Evolutionary conservation across 2,113 vertebrate genomes (phyloP).

Genomic region (Channa argus): DNA sequence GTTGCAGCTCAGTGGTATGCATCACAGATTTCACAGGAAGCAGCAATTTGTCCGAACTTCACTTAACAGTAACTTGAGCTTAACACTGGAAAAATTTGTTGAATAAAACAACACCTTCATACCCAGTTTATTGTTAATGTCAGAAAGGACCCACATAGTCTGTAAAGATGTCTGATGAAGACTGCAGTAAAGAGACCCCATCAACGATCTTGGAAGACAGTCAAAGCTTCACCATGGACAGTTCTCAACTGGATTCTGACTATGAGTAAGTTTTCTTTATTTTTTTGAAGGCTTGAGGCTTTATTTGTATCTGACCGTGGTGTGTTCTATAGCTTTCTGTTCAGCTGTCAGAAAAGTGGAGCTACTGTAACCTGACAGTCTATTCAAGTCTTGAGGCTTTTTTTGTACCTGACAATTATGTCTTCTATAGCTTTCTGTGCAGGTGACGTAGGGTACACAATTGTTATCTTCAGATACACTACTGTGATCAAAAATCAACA

Average conservation of each 20-base stretch:
- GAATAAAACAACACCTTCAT: neutral
- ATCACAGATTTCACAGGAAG: neutral
- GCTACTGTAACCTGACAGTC: no score
- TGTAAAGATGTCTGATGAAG: neutral
- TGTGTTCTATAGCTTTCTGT: no score
- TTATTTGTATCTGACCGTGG: no score
- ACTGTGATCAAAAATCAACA: no score
- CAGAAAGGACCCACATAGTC: no score
- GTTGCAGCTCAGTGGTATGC: neutral
- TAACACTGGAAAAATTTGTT: neutral
- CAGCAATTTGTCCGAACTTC: neutral
- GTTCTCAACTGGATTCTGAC: slow-evolving; percentile 40
- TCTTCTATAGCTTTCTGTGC: no score
- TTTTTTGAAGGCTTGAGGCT: neutral
- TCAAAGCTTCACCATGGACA: neutral
- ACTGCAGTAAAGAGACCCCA: neutral
- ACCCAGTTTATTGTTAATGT: neutral
- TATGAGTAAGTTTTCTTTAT: slow-evolving; percentile 47
- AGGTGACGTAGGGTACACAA: no score
- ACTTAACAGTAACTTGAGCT: neutral
- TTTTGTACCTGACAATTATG: no score
- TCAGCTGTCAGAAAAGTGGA: no score
- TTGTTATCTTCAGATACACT: no score
- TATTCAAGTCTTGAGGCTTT: no score
- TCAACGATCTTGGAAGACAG: slow-evolving; percentile 18